phyloP scores from a whole-genome alignment of 2,888 invertebrate species.

The Aproaerema taeniolella region DNA sequence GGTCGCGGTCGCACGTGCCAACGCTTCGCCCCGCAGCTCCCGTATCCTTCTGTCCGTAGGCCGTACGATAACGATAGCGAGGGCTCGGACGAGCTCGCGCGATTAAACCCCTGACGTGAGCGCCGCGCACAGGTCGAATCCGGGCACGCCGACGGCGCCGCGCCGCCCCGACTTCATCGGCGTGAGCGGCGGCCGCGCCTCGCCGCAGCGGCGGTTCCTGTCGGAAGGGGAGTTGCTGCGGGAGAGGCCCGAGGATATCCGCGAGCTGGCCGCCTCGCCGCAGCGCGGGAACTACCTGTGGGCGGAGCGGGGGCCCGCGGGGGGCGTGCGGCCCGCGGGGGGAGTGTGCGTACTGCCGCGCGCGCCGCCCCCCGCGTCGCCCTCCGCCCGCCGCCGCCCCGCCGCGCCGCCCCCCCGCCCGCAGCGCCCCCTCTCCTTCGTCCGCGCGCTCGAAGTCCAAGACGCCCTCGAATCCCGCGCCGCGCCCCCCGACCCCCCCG shows the following conservation, averaged over 20 bases:
- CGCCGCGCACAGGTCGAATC: constrained; percentile 88
- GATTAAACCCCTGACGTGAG: constrained; percentile 74
- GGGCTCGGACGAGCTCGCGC: constrained; percentile 75
- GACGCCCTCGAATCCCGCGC: constrained; percentile 90
- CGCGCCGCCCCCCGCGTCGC: constrained; percentile 42
- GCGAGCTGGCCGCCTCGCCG: constrained; percentile 89
- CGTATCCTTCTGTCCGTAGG: constrained; percentile 77
- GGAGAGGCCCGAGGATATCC: constrained; percentile 79
- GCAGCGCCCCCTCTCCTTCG: constrained; percentile 90
- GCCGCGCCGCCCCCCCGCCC: constrained; percentile 67
- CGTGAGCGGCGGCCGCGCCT: constrained; percentile 77
- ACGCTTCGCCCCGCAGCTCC: constrained; percentile 75
- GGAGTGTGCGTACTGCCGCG: constrained; percentile 33
- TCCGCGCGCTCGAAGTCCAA: constrained; percentile 92
- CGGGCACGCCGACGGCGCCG: constrained; percentile 93
- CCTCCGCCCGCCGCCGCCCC: constrained; percentile 73
- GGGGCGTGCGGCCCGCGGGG: constrained; percentile 68
- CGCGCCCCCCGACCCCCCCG: constrained; percentile 77
- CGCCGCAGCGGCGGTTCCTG: constrained; percentile 87
- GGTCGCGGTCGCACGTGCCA: constrained; percentile 56
- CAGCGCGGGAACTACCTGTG: constrained; percentile 78
- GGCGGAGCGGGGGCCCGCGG: constrained; percentile 82
- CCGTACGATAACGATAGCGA: constrained; percentile 75
- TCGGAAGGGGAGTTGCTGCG: constrained; percentile 89
- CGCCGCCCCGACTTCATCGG: constrained; percentile 93